Base-by-base conservation (phyloP, 2,888 invertebrate species). In the Argynnis bischoffii region DNA sequence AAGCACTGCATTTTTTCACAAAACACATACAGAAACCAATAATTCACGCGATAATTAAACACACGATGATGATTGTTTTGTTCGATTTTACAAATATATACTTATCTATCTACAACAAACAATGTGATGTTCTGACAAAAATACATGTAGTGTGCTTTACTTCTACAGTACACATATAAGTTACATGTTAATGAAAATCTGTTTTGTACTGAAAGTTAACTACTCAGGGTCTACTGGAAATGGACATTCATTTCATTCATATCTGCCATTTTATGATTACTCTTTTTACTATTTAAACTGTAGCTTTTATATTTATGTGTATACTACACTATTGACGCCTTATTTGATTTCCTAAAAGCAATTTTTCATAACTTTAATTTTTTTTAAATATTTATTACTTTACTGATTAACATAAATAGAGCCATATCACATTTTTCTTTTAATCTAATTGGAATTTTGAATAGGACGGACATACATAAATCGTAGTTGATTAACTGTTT, bases 1-100 rank as follows among this genome's bases (percentile, higher is more conserved):
- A 95, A 86, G 94, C 94, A 90, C 96, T 96, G 91, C 79, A 80
- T 87, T 86, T 84, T 78, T 77, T 82, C 82, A 72, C 69, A 76
- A 73, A 79, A 78, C 82, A 86, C 83, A 63, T 65, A 73, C 71
- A 71, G 72, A 73, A 68, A 64, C 67, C 48, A 67, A 69, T 69
- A 51, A 68, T 70, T 61, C 18, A 3, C 53, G 56, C 59, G 53
- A 67, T 66, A 66, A 63, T 64, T 35, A 55, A 18, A 50, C 55
- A 67, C 51, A 41, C 46, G 46, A 48, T 15, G 8, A 54, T 55
- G 51, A 48, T 15, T 6, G 15, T 53, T 41, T 26, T 41, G 26
- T 31, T 59, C 3, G 48, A 4, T 48, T 26, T 55, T 50, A 35
- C 47, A 48, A 31, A 55, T 46, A 54, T 54, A 61, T 70, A 66